These are phyloP conservation scores for Ericerus pela DNA, from an alignment of 1,140 invertebrate genomes.

Conservation along the genomic window DNA sequence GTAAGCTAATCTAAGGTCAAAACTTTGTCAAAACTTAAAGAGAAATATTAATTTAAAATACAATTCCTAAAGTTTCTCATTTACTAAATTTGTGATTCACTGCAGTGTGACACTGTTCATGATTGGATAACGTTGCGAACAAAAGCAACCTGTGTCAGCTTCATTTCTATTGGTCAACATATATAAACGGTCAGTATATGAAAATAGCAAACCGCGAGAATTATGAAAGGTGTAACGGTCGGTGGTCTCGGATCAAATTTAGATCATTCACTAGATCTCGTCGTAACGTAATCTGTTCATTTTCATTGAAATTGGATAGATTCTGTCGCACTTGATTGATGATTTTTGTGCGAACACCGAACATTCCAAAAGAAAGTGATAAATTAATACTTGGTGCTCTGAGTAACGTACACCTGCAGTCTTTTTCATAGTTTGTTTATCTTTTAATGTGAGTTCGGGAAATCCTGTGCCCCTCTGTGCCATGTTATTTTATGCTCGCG, in stretches of 20 bases:
- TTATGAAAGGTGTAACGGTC: neutral
- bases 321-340: too few species aligned
- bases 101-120: too few species aligned
- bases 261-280: too few species aligned
- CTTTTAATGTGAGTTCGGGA: neutral
- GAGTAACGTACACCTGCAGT: neutral
- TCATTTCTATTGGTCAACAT: neutral
- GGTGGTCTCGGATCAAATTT: neutral
- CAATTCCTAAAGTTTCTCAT: too few species aligned
- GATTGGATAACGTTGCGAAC: too few species aligned
- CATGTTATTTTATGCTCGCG: neutral
- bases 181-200: neutral
- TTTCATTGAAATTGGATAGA: neutral
- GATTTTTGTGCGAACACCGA: neutral
- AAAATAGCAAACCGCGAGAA: neutral
- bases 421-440: neutral
- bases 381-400: neutral
- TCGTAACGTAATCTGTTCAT: too few species aligned
- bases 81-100: too few species aligned
- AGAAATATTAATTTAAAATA: too few species aligned
- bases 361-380: neutral
- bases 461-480: neutral
- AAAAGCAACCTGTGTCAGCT: too few species aligned
- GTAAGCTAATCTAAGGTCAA: too few species aligned
- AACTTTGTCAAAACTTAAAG: too few species aligned